phyloP scores from a whole-genome alignment of 92 coral and sea anemone genomes.

The Phenganax marumi region DNA sequence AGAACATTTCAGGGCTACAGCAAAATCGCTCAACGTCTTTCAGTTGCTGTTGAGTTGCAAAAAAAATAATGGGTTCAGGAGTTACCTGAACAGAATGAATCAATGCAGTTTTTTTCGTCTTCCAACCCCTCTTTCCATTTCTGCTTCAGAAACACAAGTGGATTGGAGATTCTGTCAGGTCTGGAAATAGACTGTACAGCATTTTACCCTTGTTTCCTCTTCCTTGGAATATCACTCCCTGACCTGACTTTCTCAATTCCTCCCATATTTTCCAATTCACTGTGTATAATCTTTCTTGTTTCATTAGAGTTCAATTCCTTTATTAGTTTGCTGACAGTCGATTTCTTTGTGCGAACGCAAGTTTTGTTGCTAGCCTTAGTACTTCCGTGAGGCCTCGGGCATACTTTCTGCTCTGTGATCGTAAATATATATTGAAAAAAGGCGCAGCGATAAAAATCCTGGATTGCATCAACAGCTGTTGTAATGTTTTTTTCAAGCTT shows the following conservation, averaged over 20 bases:
- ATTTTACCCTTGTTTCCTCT: neutral
- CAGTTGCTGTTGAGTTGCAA: neutral
- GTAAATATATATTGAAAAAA: neutral
- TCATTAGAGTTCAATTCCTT: neutral
- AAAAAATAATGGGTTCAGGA: neutral
- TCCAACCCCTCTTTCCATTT: neutral
- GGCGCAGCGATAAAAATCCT: neutral
- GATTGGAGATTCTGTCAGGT: slow-evolving; percentile 1
- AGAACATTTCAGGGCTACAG: slow-evolving; percentile 36
- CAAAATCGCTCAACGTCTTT: slow-evolving; percentile 11
- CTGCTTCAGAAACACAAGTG: neutral
- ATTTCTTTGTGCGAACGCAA: neutral
- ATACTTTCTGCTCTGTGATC: neutral
- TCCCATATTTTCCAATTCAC: neutral
- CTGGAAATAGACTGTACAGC: neutral
- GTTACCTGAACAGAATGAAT: neutral
- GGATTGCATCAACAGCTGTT: neutral
- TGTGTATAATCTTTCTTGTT: slow-evolving; percentile 1
- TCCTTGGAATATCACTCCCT: neutral
- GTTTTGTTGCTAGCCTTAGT: neutral
- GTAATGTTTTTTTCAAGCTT: neutral
- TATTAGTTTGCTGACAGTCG: neutral
- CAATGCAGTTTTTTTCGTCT: slow-evolving; percentile 3
- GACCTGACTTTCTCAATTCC: slow-evolving; percentile 15
- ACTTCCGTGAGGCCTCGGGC: neutral